Base-by-base conservation (phyloP, 2,797 vertebrate species). In the Sebastiscus albofasciatus region DNA sequence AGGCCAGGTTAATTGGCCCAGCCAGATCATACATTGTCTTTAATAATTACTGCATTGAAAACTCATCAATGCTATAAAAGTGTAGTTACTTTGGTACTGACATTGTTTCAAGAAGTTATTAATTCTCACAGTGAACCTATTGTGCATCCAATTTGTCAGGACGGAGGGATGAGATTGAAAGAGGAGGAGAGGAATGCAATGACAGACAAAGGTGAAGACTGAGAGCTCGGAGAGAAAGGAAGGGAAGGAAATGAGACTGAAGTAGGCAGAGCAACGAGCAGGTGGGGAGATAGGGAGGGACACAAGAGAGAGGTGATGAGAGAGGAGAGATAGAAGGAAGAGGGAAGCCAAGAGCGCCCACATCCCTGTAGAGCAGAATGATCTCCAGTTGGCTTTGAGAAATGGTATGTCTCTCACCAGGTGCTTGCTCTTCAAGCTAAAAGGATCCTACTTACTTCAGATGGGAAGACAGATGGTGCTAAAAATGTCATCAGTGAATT, bases 401-500 rank as follows among this genome's bases (percentile, higher is more conserved):
- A 79, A 55, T 29, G 10, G 20, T 8, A 5, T 8, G 18, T 49
- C 52, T 74, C 59, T 74, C 34, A 70, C 39, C 49, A 77, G 56
- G 54, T 62, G 69, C 59, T 58, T 31, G 36, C 29, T 77, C 27
- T 66, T 54, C 27, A 33, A 62, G 16, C 80, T 75, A 11, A 80
- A 77, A 67, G 22, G 52, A 65, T 86, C 61, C 22, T 54, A 24
- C 56, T 12, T 29, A 60, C 66, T 68, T 27, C 34, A 59, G 34
- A 77, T 5, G 7, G 46, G 42, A 20, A 66, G 68, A 75, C 64
- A 65, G 26, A 68, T 54, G 46, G 55, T 52, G 59, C 46, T 67
- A 75, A 27, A 81, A 83, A 69, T 81, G 72, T 70, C 74, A 36
- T 31, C 61, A 22, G 33, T 79, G 42, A 82, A 85, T 78, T 77